A percentile compares a stretch with the other conserved stretches of the same genome.
phyloP scores from a whole-genome alignment of 2,113 vertebrate species.

The Megaceryle torquata region DNA sequence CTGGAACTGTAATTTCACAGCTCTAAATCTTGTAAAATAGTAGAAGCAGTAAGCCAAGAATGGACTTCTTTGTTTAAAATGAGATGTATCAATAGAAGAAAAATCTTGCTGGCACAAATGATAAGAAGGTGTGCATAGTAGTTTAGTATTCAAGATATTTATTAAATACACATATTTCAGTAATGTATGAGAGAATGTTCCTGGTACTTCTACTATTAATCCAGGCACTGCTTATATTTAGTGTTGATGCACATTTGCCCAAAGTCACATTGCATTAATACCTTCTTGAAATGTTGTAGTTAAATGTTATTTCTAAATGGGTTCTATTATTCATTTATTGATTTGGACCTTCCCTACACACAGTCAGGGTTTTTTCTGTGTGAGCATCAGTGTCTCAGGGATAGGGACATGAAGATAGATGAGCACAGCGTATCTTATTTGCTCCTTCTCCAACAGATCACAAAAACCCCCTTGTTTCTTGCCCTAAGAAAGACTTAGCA shows the following conservation, averaged over 20 bases:
- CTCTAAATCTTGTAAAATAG: not conserved
- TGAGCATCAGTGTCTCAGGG: not conserved
- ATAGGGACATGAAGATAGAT: not conserved
- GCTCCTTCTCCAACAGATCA: not conserved
- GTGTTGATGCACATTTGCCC: not conserved
- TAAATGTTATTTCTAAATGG: not conserved
- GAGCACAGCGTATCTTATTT: not conserved
- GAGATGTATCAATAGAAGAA: not conserved
- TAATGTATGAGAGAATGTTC: not conserved
- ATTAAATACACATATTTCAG: not conserved
- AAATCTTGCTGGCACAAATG: not conserved
- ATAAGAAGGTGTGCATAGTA: not conserved
- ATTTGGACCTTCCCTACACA: not conserved
- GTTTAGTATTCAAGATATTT: not conserved
- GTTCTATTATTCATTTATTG: not conserved
- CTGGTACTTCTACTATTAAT: not conserved
- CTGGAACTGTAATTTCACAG: conserved; percentile 8
- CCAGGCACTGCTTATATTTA: not conserved
- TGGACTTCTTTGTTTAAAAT: not conserved
- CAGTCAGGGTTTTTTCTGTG: not conserved
- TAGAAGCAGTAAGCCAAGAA: not conserved
- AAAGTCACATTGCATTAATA: not conserved
- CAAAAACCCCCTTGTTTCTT: not conserved
- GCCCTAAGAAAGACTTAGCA: not conserved
- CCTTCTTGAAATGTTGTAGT: not conserved